phyloP scores from a whole-genome alignment of 1,140 invertebrate species.

The Plutomurus gul region DNA sequence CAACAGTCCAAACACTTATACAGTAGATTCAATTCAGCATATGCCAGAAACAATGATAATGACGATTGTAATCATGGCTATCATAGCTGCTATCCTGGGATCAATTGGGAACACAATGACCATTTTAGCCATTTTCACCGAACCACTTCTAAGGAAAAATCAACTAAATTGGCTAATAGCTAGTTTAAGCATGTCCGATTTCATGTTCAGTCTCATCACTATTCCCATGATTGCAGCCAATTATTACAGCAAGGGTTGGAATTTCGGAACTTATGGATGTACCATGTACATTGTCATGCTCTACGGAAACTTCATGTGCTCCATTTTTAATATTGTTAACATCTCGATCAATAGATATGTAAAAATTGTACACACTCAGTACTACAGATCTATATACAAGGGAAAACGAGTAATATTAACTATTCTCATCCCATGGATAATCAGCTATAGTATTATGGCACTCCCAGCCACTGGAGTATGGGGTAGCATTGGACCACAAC shows the following conservation, averaged over 20 bases:
- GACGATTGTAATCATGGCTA: slow-evolving; percentile 38
- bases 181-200: not conserved
- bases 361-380: not conserved
- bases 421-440: not conserved
- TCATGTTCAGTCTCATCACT: not conserved
- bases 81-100: not conserved
- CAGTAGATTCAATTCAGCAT: no score
- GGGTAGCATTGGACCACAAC: no score
- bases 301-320: not conserved
- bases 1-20: no score
- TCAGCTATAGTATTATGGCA: not conserved
- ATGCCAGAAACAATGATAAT: not conserved
- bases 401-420: not conserved
- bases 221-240: not conserved
- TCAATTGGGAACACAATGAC: not conserved
- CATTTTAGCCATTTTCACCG: not conserved
- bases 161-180: not conserved
- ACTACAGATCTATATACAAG: not conserved
- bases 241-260: not conserved
- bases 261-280: no score
- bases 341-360: not conserved
- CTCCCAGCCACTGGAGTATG: no score
- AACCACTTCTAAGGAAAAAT: not conserved
- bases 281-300: not conserved
- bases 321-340: not conserved